Evolutionary conservation across 2,888 invertebrate genomes (phyloP), one percentile per base, ranked within the genome.

Genomic region (Xylocampa areola): DNA sequence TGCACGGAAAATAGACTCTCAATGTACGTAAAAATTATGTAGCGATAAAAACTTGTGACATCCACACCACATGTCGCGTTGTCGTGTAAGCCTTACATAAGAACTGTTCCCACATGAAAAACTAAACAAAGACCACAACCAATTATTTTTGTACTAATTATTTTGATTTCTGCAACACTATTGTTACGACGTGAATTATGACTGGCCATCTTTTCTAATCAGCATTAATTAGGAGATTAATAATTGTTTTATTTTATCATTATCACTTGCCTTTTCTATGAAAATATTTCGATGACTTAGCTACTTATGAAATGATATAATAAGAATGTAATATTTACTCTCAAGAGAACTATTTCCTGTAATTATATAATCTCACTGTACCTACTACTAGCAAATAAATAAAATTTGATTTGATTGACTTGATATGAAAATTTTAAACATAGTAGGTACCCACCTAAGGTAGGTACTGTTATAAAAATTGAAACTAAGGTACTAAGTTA

Each of bases 71-170:
- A 33, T 29, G 25, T 50, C 13, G 48, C 25, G 59, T 61, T 68
- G 60, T 55, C 53, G 33, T 32, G 35, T 62, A 32, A 54, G 23
- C 30, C 36, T 71, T 55, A 55, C 65, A 41, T 51, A 71, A 71
- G 47, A 32, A 44, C 6, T n/a, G 39, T 60, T 72, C 62, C 32
- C 73, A 73, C 59, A 57, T 47, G 45, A 53, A 72, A 59, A 73
- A 47, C 30, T 40, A 5, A 23, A 62, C 66, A 70, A 68, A 65
- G 66, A 48, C 16, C 47, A 14, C 14, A 2, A 29, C 35, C 40
- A 63, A 68, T 73, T 73, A 66, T n/a, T n/a, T n/a, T n/a, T n/a
- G n/a, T 40, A 43, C 35, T 25, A 54, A 65, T 68, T 48, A 59
- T 52, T 52, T 32, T n/a, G 23, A 39, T 55, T 51, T 64, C 52